Conservation (phyloP, 2,113 vertebrate genomes). For the Martes martes region DNA sequence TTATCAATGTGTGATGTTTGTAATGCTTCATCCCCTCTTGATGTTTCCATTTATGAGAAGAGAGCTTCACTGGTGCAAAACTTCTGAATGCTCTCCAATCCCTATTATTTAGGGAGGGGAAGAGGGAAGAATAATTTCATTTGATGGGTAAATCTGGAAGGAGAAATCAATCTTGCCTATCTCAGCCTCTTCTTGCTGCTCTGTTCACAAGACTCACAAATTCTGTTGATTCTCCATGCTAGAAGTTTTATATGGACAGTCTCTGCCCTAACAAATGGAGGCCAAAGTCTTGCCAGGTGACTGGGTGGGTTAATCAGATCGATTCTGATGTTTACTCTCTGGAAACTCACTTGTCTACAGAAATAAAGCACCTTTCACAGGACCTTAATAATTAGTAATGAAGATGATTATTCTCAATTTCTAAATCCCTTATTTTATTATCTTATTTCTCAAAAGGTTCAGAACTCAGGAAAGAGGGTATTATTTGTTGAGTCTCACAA, state of each 20-base stretch:
- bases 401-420: not conserved
- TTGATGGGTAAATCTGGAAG: not conserved
- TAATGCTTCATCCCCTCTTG: not conserved
- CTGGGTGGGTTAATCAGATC: not conserved
- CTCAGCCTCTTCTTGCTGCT: not conserved
- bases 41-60: not conserved
- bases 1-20: not conserved
- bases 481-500: not conserved
- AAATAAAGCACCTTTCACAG: not conserved
- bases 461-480: not conserved
- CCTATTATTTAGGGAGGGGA: not conserved
- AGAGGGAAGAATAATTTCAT: not conserved
- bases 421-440: not conserved
- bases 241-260: not conserved
- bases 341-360: not conserved
- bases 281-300: not conserved
- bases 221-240: not conserved
- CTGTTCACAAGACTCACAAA: not conserved
- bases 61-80: not conserved
- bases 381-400: not conserved
- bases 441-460: not conserved
- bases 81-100: not conserved
- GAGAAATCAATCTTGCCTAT: not conserved
- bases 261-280: not conserved
- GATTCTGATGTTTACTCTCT: not conserved